Base-by-base conservation (phyloP, 2,113 vertebrate species). In the Rutilus rutilus region DNA sequence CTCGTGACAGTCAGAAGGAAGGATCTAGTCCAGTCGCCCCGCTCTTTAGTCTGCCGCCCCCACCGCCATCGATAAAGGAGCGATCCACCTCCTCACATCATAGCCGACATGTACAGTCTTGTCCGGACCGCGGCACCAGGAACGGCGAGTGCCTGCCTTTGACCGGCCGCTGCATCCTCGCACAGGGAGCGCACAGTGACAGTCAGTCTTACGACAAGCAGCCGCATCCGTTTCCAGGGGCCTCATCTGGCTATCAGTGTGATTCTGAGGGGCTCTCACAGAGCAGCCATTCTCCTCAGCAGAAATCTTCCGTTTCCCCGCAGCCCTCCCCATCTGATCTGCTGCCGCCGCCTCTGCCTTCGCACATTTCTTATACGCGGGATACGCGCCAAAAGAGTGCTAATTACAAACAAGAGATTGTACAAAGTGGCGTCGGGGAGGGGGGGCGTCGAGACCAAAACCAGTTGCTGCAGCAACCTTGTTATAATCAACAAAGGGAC, bases 251-350 rank as follows among this genome's bases (percentile, higher is more conserved):
- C 74, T 89, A 83, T 27, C 91, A 88, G 88, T 91, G 88, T 83
- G 91, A 88, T 88, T 86, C 89, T 78, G 89, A 90, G 86, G 89
- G 92, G 91, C 89, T 90, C 86, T 90, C 91, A 89, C 91, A 92
- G 6, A 92, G 91, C 92, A 93, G 93, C 85, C 62, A 91, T 86
- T 87, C 91, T 88, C 86, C 92, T 12, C 93, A 91, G 88, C 87
- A 86, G 89, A 87, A 87, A 87, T 90, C 88, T 84, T 83, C 83
- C 90, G 87, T 89, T 83, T 86, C 78, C 78, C 93, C 90, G 91
- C 94, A 94, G 91, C 94, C 93, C 93, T 92, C 94, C 92, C 92
- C 91, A 86, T 87, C 90, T 90, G 90, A 59, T 92, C 91, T 83
- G 82, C 92, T 84, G n/a, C 92, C 90, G 60, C 94, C 93, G 82